Base-by-base conservation (phyloP, 2,888 invertebrate species). In the Cephus rjabovi region DNA sequence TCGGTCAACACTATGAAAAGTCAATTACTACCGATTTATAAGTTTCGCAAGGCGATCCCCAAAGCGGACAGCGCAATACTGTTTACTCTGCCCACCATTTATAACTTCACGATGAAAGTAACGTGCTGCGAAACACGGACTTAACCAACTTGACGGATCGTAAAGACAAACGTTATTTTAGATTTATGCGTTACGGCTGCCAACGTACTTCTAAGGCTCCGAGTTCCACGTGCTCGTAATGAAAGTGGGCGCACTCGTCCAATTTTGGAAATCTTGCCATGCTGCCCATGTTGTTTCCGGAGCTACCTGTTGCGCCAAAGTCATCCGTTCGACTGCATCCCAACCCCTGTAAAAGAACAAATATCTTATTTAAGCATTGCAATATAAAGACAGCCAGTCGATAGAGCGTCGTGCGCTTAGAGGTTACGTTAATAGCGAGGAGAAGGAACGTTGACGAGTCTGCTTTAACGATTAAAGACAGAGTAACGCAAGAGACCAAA, bases 201-300 rank as follows among this genome's bases (percentile, higher is more conserved):
- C 31, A 71, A 71, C 87, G 86, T 90, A 95, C 95, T 93, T 94
- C 93, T 76, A 95, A 93, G 0, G 95, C 95, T n/a, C 97, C 96
- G 84, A 99, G 93, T 84, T 97, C 96, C 31, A 98, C 98, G 84
- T 97, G 94, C 90, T 99, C 98, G 92, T 99, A 99, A 92, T 99
- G 99, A 92, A 99, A 99, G 92, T 99, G 99, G 9, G 98, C 98
- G 92, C 99, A 99, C 91, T 99, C 98, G 92, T 98, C 98, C 81
- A 99, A 94, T 90, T 96, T 96, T 76, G 97, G 97, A 93, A 97
- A 97, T 80, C 91, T 88, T 77, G 91, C 91, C 68, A 89, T 88
- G 83, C 90, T 90, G 77, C 89, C 89, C 88, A 88, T 89, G 83
- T 89, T 90, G 85, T 89, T 88, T 81, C 89, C 89, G 69, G 89